A percentile compares a stretch with the other conserved stretches of the same genome.
phyloP scores from a whole-genome alignment of 2,888 invertebrate genomes.

The Slavum lentiscoides region DNA sequence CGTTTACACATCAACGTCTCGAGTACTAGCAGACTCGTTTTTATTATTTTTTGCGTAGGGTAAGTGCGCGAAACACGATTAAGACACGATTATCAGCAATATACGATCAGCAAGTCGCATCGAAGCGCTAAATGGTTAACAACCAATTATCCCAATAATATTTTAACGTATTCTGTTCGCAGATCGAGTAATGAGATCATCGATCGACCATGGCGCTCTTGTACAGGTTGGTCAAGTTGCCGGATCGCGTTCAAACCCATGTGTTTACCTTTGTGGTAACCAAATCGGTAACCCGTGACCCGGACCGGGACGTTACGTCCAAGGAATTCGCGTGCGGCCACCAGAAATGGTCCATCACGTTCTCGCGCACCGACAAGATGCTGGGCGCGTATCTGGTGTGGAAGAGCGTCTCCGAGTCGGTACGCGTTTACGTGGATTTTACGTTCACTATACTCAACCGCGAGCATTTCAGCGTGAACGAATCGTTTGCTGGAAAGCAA shows the following conservation, averaged over 20 bases:
- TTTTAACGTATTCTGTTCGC: background rate
- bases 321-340: slow-evolving; percentile 82
- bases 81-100: background rate
- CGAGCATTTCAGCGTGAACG: slow-evolving; percentile 81
- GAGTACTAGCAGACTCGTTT: no score
- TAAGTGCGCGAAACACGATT: background rate
- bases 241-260: slow-evolving; percentile 80
- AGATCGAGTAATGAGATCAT: slow-evolving; percentile 49
- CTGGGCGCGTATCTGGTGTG: slow-evolving; percentile 77
- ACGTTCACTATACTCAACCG: slow-evolving; percentile 78
- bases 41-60: background rate
- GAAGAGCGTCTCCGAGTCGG: slow-evolving; percentile 74
- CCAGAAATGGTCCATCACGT: slow-evolving; percentile 80
- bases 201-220: slow-evolving; percentile 70
- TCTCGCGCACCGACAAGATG: slow-evolving; percentile 75
- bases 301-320: slow-evolving; percentile 78
- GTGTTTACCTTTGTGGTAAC: slow-evolving; percentile 84
- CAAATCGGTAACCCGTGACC: slow-evolving; percentile 74
- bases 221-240: slow-evolving; percentile 79
- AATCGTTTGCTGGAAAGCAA: slow-evolving; percentile 77
- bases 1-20: no score
- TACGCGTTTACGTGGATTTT: slow-evolving; percentile 78
- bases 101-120: background rate
- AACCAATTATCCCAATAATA: background rate
- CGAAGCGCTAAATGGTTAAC: background rate